These are phyloP conservation scores for Ceyx melanurus DNA, from an alignment of 2,113 vertebrate genomes.

Conservation along the genomic window DNA sequence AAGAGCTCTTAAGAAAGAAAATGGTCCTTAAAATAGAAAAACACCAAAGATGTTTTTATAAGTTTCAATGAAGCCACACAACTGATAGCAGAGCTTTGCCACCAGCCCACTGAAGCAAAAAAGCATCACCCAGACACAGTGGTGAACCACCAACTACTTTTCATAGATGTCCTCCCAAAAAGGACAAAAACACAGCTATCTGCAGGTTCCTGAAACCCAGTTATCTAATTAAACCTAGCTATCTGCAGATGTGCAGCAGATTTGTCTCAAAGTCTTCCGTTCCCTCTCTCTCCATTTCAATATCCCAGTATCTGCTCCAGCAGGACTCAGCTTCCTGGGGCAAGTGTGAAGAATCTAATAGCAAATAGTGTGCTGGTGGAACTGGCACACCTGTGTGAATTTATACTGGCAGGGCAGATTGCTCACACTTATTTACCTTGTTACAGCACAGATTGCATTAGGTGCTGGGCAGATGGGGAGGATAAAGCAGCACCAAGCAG, in stretches of 20 bases:
- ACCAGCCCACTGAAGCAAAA: background rate
- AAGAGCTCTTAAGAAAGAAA: background rate
- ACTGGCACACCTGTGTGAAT: background rate
- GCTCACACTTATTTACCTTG: background rate
- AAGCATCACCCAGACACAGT: background rate
- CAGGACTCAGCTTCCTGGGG: background rate
- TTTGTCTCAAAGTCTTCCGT: background rate
- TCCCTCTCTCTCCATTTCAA: background rate
- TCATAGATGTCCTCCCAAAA: background rate
- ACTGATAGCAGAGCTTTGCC: background rate
- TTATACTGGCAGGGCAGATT: background rate
- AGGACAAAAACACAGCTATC: background rate
- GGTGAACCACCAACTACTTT: background rate
- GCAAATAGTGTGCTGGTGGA: background rate
- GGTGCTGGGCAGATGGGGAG: background rate
- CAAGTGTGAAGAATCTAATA: fast-evolving
- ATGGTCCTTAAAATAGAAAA: background rate
- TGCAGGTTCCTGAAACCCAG: background rate
- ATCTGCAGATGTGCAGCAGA: background rate
- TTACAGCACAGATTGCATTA: background rate
- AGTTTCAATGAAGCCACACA: background rate
- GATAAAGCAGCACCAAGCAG: background rate
- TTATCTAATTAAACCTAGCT: background rate
- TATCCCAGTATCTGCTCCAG: too few species aligned
- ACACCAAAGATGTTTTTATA: background rate